Evolutionary conservation across 2,888 invertebrate species (phyloP).

Genomic region (Brenthis ino): DNA sequence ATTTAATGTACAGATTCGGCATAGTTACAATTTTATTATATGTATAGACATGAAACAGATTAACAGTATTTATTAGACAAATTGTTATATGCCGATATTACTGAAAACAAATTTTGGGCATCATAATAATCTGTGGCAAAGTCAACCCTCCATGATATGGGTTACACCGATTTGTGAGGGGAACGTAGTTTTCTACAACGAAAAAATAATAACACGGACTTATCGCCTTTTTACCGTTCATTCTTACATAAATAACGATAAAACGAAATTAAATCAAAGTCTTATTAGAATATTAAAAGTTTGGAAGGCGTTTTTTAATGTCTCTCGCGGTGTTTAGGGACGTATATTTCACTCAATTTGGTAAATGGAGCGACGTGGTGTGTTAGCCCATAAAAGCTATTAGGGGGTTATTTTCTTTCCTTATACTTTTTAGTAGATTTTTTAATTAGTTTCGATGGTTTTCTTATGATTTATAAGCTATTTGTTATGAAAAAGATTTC

Average conservation of each 20-base stretch:
- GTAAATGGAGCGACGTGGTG: slow-evolving; percentile 70
- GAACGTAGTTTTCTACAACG: slow-evolving; percentile 52
- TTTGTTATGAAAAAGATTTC: too few relatives aligned
- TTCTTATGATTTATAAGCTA: slow-evolving; percentile 8
- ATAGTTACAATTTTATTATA: too few relatives aligned
- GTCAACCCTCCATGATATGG: slow-evolving; percentile 51
- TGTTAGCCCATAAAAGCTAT: slow-evolving; percentile 55
- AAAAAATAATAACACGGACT: slow-evolving; percentile 70
- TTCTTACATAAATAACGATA: slow-evolving; percentile 82
- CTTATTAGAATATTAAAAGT: slow-evolving; percentile 82
- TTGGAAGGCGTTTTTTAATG: slow-evolving; percentile 77
- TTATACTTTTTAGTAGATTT: slow-evolving; percentile 22
- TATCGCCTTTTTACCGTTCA: slow-evolving; percentile 73
- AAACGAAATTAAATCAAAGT: slow-evolving; percentile 82
- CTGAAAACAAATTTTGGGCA: slow-evolving; percentile 8
- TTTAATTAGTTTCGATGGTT: slow-evolving; percentile 27
- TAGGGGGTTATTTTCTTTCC: slow-evolving; percentile 57
- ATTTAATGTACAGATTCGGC: too few relatives aligned
- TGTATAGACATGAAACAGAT: slow-evolving; percentile 15
- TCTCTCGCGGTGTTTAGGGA: slow-evolving; percentile 74
- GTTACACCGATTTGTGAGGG: slow-evolving; percentile 54
- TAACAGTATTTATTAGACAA: slow-evolving; percentile 7
- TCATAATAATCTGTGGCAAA: slow-evolving; percentile 47
- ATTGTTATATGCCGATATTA: slow-evolving; percentile 16
- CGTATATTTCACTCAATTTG: slow-evolving; percentile 80